Conservation (phyloP, 2,113 vertebrate species). For the Gallinago undulata region DNA sequence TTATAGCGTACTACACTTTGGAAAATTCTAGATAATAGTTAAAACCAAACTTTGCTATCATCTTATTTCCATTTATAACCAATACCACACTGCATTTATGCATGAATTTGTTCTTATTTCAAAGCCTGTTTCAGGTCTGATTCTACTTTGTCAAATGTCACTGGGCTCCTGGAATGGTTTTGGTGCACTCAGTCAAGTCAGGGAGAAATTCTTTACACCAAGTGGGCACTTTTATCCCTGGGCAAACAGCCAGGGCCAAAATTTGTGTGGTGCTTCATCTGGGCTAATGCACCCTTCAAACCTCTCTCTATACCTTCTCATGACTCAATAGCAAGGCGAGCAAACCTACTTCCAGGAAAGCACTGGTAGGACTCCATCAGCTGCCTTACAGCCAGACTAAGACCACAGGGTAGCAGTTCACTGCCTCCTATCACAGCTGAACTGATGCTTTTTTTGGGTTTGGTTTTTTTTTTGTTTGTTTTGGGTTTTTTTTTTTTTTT, state of each 20-base stretch:
- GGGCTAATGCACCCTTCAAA: background rate
- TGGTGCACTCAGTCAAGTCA: background rate
- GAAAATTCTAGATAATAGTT: background rate
- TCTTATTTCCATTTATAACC: constrained; percentile 22
- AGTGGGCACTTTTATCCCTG: background rate
- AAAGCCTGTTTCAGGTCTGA: background rate
- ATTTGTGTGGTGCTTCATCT: background rate
- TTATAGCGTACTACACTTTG: background rate
- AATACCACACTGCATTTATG: constrained; percentile 12
- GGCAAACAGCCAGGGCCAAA: background rate
- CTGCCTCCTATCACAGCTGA: background rate
- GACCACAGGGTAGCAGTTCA: background rate
- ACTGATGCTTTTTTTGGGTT: background rate
- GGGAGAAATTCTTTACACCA: background rate
- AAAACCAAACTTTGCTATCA: constrained; percentile 24
- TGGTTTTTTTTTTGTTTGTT: too few species aligned
- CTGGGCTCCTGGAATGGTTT: background rate
- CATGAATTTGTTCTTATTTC: background rate
- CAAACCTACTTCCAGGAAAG: background rate
- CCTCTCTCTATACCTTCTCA: background rate
- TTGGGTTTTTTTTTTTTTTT: background rate
- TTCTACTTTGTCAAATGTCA: background rate
- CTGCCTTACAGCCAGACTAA: background rate
- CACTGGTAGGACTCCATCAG: background rate
- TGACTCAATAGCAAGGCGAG: background rate